Evolutionary conservation across 2,113 vertebrate genomes (phyloP).

Genomic region (Eidolon helvum): DNA sequence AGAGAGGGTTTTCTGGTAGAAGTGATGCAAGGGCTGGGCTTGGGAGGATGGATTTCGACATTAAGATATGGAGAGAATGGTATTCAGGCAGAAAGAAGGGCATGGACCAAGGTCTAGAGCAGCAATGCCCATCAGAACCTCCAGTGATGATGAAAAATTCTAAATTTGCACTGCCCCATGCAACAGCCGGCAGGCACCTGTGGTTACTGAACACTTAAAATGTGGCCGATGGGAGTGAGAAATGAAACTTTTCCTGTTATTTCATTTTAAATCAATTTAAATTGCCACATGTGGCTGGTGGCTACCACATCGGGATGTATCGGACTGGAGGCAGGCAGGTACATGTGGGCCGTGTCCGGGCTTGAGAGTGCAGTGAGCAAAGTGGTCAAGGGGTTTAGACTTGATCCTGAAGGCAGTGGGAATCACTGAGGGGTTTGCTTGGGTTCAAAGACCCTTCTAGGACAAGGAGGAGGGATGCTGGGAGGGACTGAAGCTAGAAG

Average conservation of each 20-base stretch:
- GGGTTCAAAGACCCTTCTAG: not conserved
- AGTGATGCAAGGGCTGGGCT: not conserved
- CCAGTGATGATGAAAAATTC: not conserved
- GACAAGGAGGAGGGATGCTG: not conserved
- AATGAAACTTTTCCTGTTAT: not conserved
- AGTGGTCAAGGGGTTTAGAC: not conserved
- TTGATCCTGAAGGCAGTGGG: not conserved
- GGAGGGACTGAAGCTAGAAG: not conserved
- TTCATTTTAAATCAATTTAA: not conserved
- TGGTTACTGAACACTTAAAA: not conserved
- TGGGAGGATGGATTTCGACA: not conserved
- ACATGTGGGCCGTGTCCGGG: accelerated
- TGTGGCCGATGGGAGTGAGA: not conserved
- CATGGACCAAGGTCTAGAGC: not conserved
- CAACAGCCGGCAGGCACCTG: too few relatives aligned
- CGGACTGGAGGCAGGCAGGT: not conserved
- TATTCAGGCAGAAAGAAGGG: not conserved
- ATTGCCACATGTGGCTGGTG: too few relatives aligned
- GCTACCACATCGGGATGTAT: not conserved
- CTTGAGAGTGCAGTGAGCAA: not conserved
- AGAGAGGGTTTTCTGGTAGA: not conserved
- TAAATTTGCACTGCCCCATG: accelerated
- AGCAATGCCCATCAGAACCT: not conserved
- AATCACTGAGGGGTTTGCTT: not conserved
- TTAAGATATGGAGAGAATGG: not conserved